Conservation (phyloP, 2,888 invertebrate species). For the Melinopterus prodromus region DNA sequence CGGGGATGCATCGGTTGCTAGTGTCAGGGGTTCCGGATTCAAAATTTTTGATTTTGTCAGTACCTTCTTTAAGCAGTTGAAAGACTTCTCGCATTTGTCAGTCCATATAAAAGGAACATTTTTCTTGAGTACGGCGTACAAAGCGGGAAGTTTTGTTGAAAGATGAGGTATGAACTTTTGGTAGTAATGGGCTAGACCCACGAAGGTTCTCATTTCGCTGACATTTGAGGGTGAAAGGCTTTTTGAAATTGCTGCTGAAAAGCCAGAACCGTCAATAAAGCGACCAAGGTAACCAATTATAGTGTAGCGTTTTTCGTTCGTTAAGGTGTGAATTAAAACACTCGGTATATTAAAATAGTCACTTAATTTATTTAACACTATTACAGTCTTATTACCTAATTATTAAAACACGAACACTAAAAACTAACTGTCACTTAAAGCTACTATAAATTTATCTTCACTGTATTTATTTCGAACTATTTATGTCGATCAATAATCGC, state of each 20-base stretch:
- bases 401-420: no score
- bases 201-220: neutral
- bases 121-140: constrained; percentile 29
- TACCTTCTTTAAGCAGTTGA: constrained; percentile 27
- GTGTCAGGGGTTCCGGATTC: constrained; percentile 17
- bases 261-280: neutral
- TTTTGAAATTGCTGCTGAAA: constrained; percentile 1
- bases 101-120: constrained; percentile 20
- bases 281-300: constrained; percentile 36
- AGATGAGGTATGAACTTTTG: constrained; percentile 9
- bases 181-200: constrained; percentile 6
- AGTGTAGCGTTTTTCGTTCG: no score
- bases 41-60: constrained; percentile 24
- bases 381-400: no score
- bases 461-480: no score
- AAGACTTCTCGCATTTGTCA: constrained; percentile 27
- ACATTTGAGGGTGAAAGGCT: neutral
- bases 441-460: no score
- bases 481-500: no score
- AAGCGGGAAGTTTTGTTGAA: constrained; percentile 19
- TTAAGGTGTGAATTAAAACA: no score
- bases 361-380: no score
- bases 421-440: no score
- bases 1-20: constrained; percentile 25
- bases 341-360: no score